Evolutionary conservation across 1,140 invertebrate species (phyloP).

Genomic region (Sitobion miscanthi): DNA sequence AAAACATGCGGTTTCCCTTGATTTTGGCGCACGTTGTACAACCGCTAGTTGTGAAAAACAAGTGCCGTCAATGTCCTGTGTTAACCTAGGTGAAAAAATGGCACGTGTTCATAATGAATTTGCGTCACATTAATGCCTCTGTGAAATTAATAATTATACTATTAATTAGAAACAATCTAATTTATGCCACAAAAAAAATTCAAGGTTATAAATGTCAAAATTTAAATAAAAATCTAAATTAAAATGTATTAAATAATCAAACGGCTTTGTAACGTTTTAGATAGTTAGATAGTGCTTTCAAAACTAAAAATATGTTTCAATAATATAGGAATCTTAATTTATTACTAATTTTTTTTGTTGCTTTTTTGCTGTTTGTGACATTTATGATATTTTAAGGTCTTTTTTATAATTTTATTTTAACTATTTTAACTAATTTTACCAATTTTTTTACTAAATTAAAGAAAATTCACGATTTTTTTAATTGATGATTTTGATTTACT

Average conservation of each 20-base stretch:
- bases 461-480: too few species aligned
- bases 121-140: neutral
- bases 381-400: too few species aligned
- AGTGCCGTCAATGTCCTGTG: constrained; percentile 28
- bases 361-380: too few species aligned
- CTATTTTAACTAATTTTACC: neutral
- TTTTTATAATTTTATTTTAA: neutral
- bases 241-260: neutral
- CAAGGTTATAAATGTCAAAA: neutral
- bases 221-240: neutral
- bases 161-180: constrained; percentile 31
- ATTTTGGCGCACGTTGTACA: constrained; percentile 21
- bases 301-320: too few species aligned
- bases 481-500: too few species aligned
- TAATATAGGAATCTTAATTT: neutral
- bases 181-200: constrained; percentile 3
- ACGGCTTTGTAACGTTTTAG: too few species aligned
- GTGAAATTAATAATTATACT: neutral
- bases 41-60: constrained; percentile 15
- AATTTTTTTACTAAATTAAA: too few species aligned
- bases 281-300: too few species aligned
- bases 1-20: constrained; percentile 27
- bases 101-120: neutral
- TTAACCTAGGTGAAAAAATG: constrained; percentile 37
- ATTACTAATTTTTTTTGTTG: too few species aligned